Percentiles rank a stretch among this genome's conserved stretches.
phyloP scores from a whole-genome alignment of 2,113 vertebrate species.

The Climacteris rufus region DNA sequence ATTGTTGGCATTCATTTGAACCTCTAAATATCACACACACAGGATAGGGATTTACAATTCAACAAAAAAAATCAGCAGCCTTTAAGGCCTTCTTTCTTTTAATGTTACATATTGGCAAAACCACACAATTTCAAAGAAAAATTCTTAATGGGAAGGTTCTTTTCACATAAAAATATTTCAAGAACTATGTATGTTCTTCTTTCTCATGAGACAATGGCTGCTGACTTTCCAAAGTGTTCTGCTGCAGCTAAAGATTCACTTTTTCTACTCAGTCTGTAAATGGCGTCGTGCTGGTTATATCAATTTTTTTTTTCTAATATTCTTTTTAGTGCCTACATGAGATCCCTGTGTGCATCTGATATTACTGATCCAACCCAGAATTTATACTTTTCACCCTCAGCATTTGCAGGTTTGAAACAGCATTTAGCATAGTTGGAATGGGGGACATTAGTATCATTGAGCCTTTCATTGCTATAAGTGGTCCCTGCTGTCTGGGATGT shows the following conservation, averaged over 20 bases:
- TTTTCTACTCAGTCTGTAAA: not conserved
- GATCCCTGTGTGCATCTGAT: not conserved
- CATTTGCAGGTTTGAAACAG: not conserved
- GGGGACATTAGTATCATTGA: not conserved
- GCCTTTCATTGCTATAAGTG: not conserved
- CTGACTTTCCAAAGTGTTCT: not conserved
- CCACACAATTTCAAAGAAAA: not conserved
- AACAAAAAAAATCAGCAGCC: not conserved
- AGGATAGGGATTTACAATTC: not conserved
- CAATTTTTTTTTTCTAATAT: not conserved
- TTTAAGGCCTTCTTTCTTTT: not conserved
- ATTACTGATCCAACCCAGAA: not conserved
- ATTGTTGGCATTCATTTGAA: not conserved
- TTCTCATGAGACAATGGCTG: not conserved
- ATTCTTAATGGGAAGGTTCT: not conserved
- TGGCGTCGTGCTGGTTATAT: not conserved
- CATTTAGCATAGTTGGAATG: not conserved
- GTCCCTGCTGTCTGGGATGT: not conserved
- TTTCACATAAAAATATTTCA: not conserved
- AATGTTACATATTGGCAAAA: not conserved
- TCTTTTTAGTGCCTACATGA: not conserved
- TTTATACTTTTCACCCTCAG: not conserved
- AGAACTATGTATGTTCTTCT: not conserved
- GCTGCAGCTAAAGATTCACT: not conserved
- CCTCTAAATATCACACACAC: not conserved